Evolutionary conservation across 2,113 vertebrate species (phyloP).

Genomic region (Procavia capensis): DNA sequence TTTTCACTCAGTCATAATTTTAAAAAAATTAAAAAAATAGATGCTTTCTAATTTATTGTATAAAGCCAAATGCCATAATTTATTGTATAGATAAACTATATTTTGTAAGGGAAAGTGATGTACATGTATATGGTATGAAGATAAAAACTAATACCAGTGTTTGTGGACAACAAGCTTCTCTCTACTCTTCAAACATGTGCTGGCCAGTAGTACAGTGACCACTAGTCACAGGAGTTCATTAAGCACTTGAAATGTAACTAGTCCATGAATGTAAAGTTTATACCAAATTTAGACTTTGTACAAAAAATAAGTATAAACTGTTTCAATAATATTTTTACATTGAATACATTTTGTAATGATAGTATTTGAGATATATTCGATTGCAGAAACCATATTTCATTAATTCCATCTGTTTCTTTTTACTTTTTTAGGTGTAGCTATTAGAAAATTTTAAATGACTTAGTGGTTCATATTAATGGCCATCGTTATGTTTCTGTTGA

Average conservation of each 20-base stretch:
- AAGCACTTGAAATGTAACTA: not conserved
- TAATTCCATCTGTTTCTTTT: too few species aligned
- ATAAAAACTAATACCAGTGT: not conserved
- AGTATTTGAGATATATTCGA: too few species aligned
- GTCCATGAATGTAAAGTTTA: not conserved
- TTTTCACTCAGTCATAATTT: too few species aligned
- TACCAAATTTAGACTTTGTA: not conserved
- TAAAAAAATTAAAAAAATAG: too few species aligned
- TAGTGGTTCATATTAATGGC: not conserved
- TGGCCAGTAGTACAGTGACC: not conserved
- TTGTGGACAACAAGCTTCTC: conserved; percentile 1
- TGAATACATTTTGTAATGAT: too few species aligned
- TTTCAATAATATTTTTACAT: not conserved
- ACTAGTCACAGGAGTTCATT: not conserved
- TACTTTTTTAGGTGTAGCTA: too few species aligned
- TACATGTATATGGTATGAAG: not conserved
- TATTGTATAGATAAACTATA: not conserved
- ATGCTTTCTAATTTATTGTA: too few species aligned
- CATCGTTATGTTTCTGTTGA: not conserved
- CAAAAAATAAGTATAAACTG: not conserved
- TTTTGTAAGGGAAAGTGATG: not conserved
- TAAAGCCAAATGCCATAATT: too few species aligned
- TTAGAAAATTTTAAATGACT: not conserved
- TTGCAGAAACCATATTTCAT: too few species aligned
- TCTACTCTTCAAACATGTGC: not conserved